Conservation (phyloP, 92 coral and sea anemone species). For the Galaxea fascicularis region DNA sequence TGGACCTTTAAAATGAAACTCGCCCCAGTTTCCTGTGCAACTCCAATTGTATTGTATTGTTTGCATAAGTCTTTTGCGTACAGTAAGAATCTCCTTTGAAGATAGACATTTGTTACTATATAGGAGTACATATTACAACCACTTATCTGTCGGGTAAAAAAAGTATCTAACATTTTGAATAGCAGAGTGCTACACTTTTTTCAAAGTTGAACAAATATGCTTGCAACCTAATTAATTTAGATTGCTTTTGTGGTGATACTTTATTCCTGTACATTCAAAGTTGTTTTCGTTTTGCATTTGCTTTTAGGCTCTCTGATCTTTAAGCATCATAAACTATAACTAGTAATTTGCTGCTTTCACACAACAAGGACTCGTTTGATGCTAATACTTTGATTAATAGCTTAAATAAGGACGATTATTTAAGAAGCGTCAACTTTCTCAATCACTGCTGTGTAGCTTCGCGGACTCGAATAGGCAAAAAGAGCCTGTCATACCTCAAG, state of each 20-base stretch:
- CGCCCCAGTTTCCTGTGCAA: too few species aligned
- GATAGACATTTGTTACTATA: too few species aligned
- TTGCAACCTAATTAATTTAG: neutral
- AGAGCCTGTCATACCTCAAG: constrained; percentile 15
- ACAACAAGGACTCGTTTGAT: neutral
- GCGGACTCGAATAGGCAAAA: constrained; percentile 16
- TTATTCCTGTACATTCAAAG: constrained; percentile 6
- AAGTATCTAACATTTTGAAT: neutral
- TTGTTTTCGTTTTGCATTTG: neutral
- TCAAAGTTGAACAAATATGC: neutral
- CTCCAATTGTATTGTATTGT: neutral
- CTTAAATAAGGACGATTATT: neutral
- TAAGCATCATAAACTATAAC: neutral
- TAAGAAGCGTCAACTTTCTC: constrained; percentile 7
- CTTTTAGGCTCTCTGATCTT: constrained; percentile 1
- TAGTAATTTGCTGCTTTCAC: neutral
- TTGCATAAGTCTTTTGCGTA: neutral
- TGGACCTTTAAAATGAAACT: too few species aligned
- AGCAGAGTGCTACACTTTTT: neutral
- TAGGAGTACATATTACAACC: too few species aligned
- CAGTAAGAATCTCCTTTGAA: neutral
- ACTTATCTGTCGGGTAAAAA: neutral
- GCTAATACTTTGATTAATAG: neutral
- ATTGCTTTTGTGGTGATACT: neutral
- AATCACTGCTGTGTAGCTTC: constrained; percentile 10